Conservation (phyloP, 1,140 invertebrate genomes). For the Listronotus bonariensis region DNA sequence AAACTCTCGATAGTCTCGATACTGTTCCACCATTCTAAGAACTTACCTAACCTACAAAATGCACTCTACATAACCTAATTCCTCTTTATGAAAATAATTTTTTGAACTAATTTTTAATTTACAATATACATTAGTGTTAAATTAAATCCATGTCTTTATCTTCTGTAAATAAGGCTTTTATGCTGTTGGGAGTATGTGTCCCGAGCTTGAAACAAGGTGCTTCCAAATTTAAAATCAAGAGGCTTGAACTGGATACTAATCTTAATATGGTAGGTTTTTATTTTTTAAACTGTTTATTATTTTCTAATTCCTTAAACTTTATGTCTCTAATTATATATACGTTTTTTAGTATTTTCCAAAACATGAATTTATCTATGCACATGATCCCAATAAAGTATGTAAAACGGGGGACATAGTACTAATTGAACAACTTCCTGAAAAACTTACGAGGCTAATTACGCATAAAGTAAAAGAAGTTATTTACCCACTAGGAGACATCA, state of each 20-base stretch:
- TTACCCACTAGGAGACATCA: constrained; percentile 80
- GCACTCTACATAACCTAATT: too few relatives aligned
- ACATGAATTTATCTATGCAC: constrained; percentile 70
- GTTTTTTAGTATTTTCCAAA: constrained; percentile 75
- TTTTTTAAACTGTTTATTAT: constrained; percentile 30
- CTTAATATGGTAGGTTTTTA: constrained; percentile 66
- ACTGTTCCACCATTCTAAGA: too few relatives aligned
- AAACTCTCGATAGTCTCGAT: too few relatives aligned
- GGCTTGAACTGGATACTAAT: constrained; percentile 70
- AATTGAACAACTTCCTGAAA: constrained; percentile 72
- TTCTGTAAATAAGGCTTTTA: constrained; percentile 44
- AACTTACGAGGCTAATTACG: constrained; percentile 74
- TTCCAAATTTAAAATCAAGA: constrained; percentile 72
- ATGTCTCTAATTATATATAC: constrained; percentile 15
- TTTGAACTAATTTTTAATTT: too few relatives aligned
- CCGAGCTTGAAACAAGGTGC: constrained; percentile 75
- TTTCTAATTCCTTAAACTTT: background rate
- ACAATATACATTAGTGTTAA: too few relatives aligned
- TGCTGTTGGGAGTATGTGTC: constrained; percentile 72
- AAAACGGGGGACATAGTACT: constrained; percentile 83
- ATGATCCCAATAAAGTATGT: constrained; percentile 76
- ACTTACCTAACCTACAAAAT: too few relatives aligned
- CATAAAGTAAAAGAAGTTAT: constrained; percentile 80
- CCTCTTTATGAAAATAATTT: too few relatives aligned
- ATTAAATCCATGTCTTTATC: constrained; percentile 40